Conservation (phyloP, 2,888 invertebrate genomes). For the Megalurothrips usitatus region DNA sequence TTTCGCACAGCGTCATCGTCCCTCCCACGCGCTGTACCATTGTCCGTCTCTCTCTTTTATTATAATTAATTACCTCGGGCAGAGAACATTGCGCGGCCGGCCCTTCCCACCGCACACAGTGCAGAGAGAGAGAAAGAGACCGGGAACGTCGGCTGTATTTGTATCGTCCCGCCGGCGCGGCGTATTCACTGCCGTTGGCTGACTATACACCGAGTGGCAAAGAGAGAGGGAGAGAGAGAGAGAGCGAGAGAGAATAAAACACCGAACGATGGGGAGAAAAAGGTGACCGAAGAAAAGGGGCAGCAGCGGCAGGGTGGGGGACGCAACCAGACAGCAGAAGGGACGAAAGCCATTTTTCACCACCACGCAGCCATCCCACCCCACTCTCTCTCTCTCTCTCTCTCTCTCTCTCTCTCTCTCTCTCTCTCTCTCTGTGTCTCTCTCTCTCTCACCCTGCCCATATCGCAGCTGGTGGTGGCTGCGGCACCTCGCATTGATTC, state of each 20-base stretch:
- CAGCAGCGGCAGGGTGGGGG: not conserved
- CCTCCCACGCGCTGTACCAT: too few relatives aligned
- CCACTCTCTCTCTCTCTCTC: not conserved
- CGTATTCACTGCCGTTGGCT: too few relatives aligned
- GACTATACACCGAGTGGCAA: not conserved
- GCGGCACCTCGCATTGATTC: not conserved
- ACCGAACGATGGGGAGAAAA: not conserved
- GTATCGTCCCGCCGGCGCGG: too few relatives aligned
- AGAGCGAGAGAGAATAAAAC: not conserved
- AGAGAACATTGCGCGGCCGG: too few relatives aligned
- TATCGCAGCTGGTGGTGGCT: not conserved
- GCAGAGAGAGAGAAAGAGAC: too few relatives aligned
- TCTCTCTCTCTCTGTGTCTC: not conserved
- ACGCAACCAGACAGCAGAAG: not conserved
- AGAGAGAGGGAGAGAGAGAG: not conserved
- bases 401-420: slow-evolving; percentile 6
- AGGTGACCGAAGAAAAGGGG: not conserved
- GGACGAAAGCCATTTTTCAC: slow-evolving; percentile 15
- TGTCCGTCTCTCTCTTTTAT: too few relatives aligned
- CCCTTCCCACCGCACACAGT: too few relatives aligned
- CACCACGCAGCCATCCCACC: not conserved
- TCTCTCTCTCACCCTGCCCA: not conserved
- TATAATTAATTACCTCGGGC: too few relatives aligned
- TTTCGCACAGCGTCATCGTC: too few relatives aligned
- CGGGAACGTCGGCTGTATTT: too few relatives aligned